Base-by-base conservation (phyloP, 2,113 vertebrate species). In the Planiliza haematocheilus region DNA sequence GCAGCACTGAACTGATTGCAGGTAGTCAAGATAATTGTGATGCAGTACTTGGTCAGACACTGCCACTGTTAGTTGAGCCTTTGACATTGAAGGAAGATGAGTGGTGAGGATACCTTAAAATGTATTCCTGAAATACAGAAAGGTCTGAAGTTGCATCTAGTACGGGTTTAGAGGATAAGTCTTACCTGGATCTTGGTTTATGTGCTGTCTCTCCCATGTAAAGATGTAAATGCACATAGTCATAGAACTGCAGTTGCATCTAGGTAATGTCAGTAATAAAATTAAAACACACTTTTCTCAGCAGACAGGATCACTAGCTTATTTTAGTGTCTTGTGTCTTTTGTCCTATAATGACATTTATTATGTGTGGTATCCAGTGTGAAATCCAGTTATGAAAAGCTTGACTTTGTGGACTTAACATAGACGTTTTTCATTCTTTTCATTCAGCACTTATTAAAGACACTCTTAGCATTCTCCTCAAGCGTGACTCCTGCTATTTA, bases 381-480 rank as follows among this genome's bases (percentile, higher is more conserved):
- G 24, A 58, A 56, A 45, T 17, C 37, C n/a, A n/a, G n/a, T n/a
- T n/a, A 62, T 61, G 20, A 56, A 14, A 48, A 1, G 7, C 2
- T 21, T 24, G 10, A 72, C 16, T 42, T 9, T 9, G 7, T 57
- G 38, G 14, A 55, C 12, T 30, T 39, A 10, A 49, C 37, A 45
- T 50, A 61, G 43, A 62, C 39, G 49, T n/a, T 34, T 4, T 74
- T 53, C 24, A 42, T 34, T 42, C 37, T n/a, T n/a, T n/a, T n/a
- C n/a, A n/a, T n/a, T 74, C 13, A 38, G 5, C 2, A 48, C 20
- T 42, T 64, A 39, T 11, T 57, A 42, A 64, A 59, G 58, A 39
- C 17, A 41, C 43, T 58, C 53, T 88, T 91, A 83, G 77, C 84
- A 88, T 79, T 88, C 87, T 86, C 74, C 89, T 92, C 86, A 93